Base-by-base conservation (phyloP, 2,888 invertebrate genomes). In the Lysandra bellargus region DNA sequence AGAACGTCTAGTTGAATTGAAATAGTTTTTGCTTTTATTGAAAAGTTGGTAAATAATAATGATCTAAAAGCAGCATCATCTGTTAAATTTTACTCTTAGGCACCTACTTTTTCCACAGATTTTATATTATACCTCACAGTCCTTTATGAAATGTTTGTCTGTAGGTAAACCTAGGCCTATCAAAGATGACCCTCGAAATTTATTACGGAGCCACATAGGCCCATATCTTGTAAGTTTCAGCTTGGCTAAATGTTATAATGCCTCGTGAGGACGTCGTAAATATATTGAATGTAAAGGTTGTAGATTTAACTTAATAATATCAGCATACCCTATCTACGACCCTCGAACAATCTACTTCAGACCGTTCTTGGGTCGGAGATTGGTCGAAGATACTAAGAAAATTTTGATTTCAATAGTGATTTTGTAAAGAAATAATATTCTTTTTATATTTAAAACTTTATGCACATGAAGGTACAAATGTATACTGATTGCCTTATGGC, bases 151-250 rank as follows among this genome's bases (percentile, higher is more conserved):
- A 30, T 64, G 12, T 30, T 64, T 64, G 30, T 44, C 23, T 44
- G 6, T 40, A 74, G 40, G 44, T 75, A 75, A 9, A 75, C 53
- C 5, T 49, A 30, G 49, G 9, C 7, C 4, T 75, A 53, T 74
- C 44, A 74, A 40, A 49, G 23, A 44, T 49, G 74, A 3, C 74
- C 74, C 75, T 49, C 12, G 1, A 53, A 53, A 75, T 75, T 75
- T 75, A 75, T 75, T 75, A 53, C 49, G 53, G 75, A 53, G 44
- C 53, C 49, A 75, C 49, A 4, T 53, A 75, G 75, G 53, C 23
- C 23, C 75, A 75, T 75, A 75, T 75, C 75, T 75, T 49, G 75
- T 75, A 75, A 75, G 75, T 75, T 75, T 75, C 75, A 75, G 75
- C 75, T 75, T 75, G 75, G 75, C 75, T 75, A 75, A 75, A 75